Evolutionary conservation across 2,797 vertebrate species (phyloP).

Genomic region (Lutjanus campechanus): DNA sequence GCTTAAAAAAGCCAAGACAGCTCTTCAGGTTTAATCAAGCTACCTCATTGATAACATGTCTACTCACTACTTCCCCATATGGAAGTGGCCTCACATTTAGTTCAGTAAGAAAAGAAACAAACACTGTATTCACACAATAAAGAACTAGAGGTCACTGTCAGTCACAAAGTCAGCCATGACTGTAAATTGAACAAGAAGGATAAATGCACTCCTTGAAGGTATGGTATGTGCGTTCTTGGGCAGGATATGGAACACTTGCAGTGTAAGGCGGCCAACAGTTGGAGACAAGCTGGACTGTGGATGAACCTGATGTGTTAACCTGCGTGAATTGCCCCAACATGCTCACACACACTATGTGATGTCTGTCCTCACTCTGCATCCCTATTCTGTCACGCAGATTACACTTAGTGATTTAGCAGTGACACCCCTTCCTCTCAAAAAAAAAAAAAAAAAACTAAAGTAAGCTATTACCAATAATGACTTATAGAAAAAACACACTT

Average conservation of each 20-base stretch:
- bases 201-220: conserved; percentile 41
- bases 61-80: not conserved
- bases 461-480: not conserved
- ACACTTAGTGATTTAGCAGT: conserved; percentile 19
- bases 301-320: conserved; percentile 68
- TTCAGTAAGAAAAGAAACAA: conserved; percentile 45
- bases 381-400: conserved; percentile 36
- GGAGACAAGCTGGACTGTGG: conserved; percentile 76
- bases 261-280: conserved; percentile 65
- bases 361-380: conserved; percentile 44
- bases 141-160: conserved; percentile 36
- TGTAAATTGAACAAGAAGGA: conserved; percentile 45
- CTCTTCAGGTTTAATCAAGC: conserved; percentile 50
- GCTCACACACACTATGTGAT: conserved; percentile 49
- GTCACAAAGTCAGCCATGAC: conserved; percentile 45
- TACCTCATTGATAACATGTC: conserved; percentile 36
- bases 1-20: conserved; percentile 10
- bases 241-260: conserved; percentile 79
- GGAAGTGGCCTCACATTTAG: conserved; percentile 9
- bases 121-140: conserved; percentile 27
- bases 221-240: conserved; percentile 65
- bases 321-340: conserved; percentile 59
- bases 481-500: not conserved
- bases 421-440: conserved; percentile 6
- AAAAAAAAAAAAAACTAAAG: conserved; percentile 35